Evolutionary conservation across 2,888 invertebrate species (phyloP), one percentile per base, ranked within the genome.

Genomic region (Toxonevra muliebris): DNA sequence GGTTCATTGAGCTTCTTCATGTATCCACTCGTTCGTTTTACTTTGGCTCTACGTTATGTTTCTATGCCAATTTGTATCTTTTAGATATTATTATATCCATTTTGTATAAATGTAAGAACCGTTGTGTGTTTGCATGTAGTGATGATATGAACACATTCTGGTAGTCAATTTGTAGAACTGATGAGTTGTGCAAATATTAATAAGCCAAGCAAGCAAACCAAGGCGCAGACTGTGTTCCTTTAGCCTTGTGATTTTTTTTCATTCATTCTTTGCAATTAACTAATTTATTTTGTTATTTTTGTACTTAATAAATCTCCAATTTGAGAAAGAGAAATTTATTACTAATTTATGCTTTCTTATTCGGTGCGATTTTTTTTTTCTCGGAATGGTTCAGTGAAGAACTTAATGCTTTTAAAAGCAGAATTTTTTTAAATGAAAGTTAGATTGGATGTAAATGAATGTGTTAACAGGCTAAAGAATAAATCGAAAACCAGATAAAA

Each of bases 111-210:
- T 43, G 20, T n/a, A 11, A 4, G 59, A 17, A 45, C 1, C 2
- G 5, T 59, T 40, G 40, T 40, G 11, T 55, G 48, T 68, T 19
- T 41, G 13, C 19, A 12, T 30, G 52, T 53, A 17, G 50, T 15
- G 50, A 13, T 54, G 20, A 17, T 54, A 17, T 19, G 54, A 12
- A 17, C 54, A 20, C 54, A 54, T 72, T 68, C 68, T 71, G 68
- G 69, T 71, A 61, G 68, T 43, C 76, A 76, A 80, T 75, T 80
- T 76, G 75, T 66, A 72, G 20, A 30, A 30, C 71, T 74, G 73
- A 78, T 80, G 74, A 77, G 74, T 77, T 75, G 75, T 65, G 71
- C 74, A 79, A 79, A 79, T 76, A 78, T 71, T 74, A 72, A 67
- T 74, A 72, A 74, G 71, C 60, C 60, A 61, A 15, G 11, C 15